Conservation (phyloP, 2,888 invertebrate genomes). For the Eupithecia pulchellata region DNA sequence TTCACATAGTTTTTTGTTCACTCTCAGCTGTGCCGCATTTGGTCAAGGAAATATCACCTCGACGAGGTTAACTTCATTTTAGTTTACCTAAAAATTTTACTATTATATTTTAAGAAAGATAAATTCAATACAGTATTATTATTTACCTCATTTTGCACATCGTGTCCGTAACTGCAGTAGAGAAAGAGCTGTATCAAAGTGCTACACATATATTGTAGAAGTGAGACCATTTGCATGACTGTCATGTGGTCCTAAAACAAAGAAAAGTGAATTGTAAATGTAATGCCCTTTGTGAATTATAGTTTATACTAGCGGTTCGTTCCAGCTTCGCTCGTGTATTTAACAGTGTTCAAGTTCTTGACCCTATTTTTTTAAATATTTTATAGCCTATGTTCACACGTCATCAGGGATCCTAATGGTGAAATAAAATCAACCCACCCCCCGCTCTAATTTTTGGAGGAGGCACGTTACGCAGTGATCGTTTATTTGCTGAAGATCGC, state of each 20-base stretch:
- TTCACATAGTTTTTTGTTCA: background rate
- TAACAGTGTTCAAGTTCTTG: no score
- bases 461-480: no score
- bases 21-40: no score
- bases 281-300: background rate
- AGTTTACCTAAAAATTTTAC: background rate
- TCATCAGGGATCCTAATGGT: no score
- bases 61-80: background rate
- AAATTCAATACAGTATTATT: background rate
- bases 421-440: no score
- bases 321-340: no score
- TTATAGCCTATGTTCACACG: no score
- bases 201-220: constrained; percentile 68
- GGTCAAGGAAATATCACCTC: no score
- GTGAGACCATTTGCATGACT: constrained; percentile 59
- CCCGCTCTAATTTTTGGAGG: no score
- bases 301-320: no score
- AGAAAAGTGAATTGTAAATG: background rate
- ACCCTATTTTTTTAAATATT: no score
- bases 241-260: constrained; percentile 59
- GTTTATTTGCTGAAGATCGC: no score
- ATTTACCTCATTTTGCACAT: constrained; percentile 61
- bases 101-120: background rate
- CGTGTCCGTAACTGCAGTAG: constrained; percentile 69
- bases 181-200: constrained; percentile 69